Base-by-base conservation (phyloP, 2,888 invertebrate genomes). In the Eupithecia centaureata region DNA sequence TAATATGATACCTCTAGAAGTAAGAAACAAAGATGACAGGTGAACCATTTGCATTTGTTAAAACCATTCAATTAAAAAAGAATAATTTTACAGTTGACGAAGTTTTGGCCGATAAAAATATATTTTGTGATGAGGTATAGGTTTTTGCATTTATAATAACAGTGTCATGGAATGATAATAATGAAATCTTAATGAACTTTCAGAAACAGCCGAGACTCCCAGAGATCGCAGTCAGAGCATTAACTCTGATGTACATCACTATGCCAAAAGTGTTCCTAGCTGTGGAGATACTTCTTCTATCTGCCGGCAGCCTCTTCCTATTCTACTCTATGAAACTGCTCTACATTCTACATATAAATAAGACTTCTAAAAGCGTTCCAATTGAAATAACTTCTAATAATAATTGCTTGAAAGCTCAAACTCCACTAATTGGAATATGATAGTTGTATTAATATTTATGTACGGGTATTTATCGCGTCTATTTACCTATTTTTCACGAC, bases 171-270 rank as follows among this genome's bases (percentile, higher is more conserved):
- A n/a, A n/a, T n/a, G n/a, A n/a, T n/a, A n/a, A n/a, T n/a, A n/a
- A n/a, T n/a, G n/a, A n/a, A n/a, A n/a, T n/a, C n/a, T n/a, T n/a
- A n/a, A n/a, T n/a, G n/a, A n/a, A 25, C 65, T 74, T 77, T 10
- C 76, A 77, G 77, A 76, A 69, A 70, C 75, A 76, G 47, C 75
- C 76, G 15, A 60, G 63, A 27, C 68, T 76, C 12, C 76, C 76
- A 13, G 65, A 58, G 3, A 71, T 74, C 18, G 77, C 77, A 13
- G 42, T 75, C 13, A 70, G 15, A 32, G 75, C 75, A 0, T 61
- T 75, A 42, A 64, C 51, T 25, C 61, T 73, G n/a, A 75, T 73
- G 70, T 75, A 75, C 59, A 73, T 75, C 13, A 75, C 75, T 1
- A 70, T 72, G 32, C 69, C 68, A 13, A 68, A 47, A 22, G 66